Percentiles rank a stretch among this genome's conserved stretches.
phyloP scores from a whole-genome alignment of 2,888 invertebrate species.

The Lysandra bellargus region DNA sequence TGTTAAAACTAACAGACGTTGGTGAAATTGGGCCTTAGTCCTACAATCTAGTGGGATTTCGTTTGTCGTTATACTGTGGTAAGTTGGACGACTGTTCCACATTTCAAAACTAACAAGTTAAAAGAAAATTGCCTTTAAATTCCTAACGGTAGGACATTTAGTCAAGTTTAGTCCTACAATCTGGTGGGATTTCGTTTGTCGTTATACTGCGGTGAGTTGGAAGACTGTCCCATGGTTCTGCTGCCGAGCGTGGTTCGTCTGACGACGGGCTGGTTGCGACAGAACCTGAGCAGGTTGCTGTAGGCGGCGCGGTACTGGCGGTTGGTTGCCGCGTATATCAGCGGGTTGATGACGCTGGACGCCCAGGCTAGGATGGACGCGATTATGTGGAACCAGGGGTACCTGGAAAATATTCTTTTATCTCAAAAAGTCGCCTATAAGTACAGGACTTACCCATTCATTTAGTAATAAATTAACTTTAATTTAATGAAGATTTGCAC shows the following conservation, averaged over 20 bases:
- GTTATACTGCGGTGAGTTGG: conserved; percentile 69
- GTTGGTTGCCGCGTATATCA: conserved; percentile 94
- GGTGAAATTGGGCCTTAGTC: too few relatives aligned
- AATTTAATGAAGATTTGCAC: too few relatives aligned
- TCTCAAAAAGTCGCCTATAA: too few relatives aligned
- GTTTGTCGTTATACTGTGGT: too few relatives aligned
- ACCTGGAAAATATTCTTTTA: conserved; percentile 45
- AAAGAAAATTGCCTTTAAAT: neutral
- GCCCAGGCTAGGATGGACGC: conserved; percentile 94
- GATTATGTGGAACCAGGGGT: conserved; percentile 89
- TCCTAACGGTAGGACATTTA: neutral
- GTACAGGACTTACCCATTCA: too few relatives aligned
- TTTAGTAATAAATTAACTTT: too few relatives aligned
- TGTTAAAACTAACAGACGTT: too few relatives aligned
- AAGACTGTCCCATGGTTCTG: conserved; percentile 70
- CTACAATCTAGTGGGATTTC: too few relatives aligned
- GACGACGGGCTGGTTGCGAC: conserved; percentile 62
- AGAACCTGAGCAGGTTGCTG: conserved; percentile 74
- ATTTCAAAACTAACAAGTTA: too few relatives aligned
- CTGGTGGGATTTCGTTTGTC: conserved; percentile 70
- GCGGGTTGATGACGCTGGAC: conserved; percentile 93
- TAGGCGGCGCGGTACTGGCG: conserved; percentile 87
- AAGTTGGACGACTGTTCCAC: too few relatives aligned
- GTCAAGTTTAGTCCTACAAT: conserved; percentile 52
- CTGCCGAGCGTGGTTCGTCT: conserved; percentile 72